phyloP scores from a whole-genome alignment of 2,888 invertebrate species.

The Keiferia lycopersicella region DNA sequence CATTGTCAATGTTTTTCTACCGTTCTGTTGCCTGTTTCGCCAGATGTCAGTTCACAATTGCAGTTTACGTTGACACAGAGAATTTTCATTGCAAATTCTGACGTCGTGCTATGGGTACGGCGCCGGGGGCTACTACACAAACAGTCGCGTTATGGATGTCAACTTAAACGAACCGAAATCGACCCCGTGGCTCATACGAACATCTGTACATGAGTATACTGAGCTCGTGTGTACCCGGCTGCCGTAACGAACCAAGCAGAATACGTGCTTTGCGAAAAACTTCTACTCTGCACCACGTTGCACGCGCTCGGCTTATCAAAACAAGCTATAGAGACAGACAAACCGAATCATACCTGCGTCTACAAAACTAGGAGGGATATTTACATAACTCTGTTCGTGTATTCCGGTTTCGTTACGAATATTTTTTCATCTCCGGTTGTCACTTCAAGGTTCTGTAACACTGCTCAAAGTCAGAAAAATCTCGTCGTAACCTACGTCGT shows the following conservation, averaged over 20 bases:
- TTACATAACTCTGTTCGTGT: neutral
- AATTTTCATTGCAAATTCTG: constrained; percentile 79
- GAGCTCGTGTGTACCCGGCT: constrained; percentile 24
- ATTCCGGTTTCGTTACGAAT: constrained; percentile 1
- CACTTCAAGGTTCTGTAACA: neutral
- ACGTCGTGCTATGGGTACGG: constrained; percentile 64
- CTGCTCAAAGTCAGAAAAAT: neutral
- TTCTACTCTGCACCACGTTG: constrained; percentile 4
- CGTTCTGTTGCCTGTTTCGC: constrained; percentile 31
- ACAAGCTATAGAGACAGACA: constrained; percentile 14
- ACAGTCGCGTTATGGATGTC: constrained; percentile 75
- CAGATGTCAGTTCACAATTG: constrained; percentile 67
- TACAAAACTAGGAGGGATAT: neutral
- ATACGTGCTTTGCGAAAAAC: constrained; percentile 29
- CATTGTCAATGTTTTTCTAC: constrained; percentile 21
- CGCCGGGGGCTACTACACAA: constrained; percentile 58
- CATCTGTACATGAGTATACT: constrained; percentile 22
- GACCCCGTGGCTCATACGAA: constrained; percentile 53
- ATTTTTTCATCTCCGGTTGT: constrained; percentile 16
- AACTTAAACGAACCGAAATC: constrained; percentile 80
- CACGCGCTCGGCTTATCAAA: constrained; percentile 21
- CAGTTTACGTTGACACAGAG: constrained; percentile 68
- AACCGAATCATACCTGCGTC: constrained; percentile 14
- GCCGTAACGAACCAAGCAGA: constrained; percentile 64
- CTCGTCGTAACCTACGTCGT: neutral